These are phyloP conservation scores for Rhinella marina DNA, from an alignment of 2,797 vertebrate species.

Conservation along the genomic window DNA sequence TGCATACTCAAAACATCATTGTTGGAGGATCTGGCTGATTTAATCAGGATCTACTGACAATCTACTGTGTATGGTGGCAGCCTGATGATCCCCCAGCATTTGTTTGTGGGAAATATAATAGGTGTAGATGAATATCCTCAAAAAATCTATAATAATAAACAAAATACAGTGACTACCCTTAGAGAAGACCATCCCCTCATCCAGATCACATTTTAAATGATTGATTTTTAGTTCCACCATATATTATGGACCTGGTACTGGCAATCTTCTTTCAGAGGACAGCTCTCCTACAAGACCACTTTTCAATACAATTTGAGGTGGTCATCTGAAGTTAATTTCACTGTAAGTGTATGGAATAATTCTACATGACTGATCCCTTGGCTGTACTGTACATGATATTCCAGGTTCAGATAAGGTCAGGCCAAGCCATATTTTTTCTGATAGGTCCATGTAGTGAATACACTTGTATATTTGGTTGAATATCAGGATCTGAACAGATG, in stretches of 20 bases:
- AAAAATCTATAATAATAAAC: neutral
- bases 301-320: too few species aligned
- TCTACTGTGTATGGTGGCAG: neutral
- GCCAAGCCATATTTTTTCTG: neutral
- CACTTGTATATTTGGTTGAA: neutral
- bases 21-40: neutral
- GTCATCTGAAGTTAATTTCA: too few species aligned
- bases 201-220: too few species aligned
- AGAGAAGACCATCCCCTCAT: too few species aligned
- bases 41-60: neutral
- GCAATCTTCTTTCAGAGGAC: too few species aligned
- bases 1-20: neutral
- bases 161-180: too few species aligned
- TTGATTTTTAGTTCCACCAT: too few species aligned
- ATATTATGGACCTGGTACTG: too few species aligned
- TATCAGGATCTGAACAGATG: slow-evolving; percentile 40
- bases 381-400: neutral
- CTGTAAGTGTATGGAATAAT: neutral
- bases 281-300: too few species aligned
- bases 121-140: neutral
- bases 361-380: neutral
- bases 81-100: neutral
- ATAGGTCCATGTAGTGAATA: neutral
- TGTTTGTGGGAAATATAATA: neutral
- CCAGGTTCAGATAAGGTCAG: neutral